A percentile compares a stretch with the other conserved stretches of the same genome.
Conservation (phyloP, 2,888 invertebrate species). For the Metacarcinus magister region DNA sequence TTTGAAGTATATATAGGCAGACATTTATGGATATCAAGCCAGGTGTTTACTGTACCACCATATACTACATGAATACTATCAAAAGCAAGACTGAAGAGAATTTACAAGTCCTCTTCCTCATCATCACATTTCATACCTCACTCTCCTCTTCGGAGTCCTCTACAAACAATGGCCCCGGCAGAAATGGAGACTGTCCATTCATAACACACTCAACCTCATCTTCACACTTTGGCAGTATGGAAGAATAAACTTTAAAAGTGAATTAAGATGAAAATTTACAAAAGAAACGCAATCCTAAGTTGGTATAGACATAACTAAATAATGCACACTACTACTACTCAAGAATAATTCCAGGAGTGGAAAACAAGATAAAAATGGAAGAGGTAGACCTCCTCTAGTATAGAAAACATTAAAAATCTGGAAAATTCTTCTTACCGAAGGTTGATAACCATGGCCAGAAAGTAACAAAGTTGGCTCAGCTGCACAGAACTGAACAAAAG, state of each 20-base stretch:
- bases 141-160: neutral
- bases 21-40: too few relatives aligned
- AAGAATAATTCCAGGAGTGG: neutral
- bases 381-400: neutral
- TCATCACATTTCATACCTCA: neutral
- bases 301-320: neutral
- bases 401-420: neutral
- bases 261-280: neutral
- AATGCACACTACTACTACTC: neutral
- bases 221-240: neutral
- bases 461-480: conserved; percentile 73
- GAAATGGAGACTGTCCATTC: neutral
- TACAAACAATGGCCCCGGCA: neutral
- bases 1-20: too few relatives aligned
- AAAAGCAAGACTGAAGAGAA: neutral
- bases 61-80: neutral
- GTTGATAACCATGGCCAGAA: conserved; percentile 72
- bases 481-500: conserved; percentile 78
- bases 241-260: neutral
- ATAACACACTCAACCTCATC: too few relatives aligned
- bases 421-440: conserved; percentile 31
- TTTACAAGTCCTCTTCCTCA: neutral
- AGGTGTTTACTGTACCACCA: too few relatives aligned
- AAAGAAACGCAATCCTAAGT: neutral
- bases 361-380: neutral